Evolutionary conservation across 2,797 vertebrate genomes (phyloP).

Genomic region (Nannoperca australis): DNA sequence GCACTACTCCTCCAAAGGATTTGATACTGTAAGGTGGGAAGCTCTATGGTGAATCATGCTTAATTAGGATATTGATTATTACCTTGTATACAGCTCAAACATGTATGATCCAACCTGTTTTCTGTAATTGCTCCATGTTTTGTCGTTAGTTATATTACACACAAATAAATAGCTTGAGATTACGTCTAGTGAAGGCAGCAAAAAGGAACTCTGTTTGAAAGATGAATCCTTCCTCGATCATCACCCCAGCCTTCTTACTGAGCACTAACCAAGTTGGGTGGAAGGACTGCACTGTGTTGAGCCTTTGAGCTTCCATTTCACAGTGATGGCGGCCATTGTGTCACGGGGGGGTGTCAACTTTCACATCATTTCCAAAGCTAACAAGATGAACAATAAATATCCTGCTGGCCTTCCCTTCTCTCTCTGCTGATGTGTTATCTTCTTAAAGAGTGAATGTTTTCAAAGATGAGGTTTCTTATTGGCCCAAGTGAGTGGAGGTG

Average conservation of each 20-base stretch:
- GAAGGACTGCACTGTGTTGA: neutral
- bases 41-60: too few species aligned
- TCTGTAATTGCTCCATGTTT: neutral
- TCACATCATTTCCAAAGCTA: neutral
- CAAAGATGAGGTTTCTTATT: neutral
- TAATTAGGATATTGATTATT: neutral
- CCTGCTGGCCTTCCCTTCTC: neutral
- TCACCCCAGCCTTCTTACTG: neutral
- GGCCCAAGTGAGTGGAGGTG: neutral
- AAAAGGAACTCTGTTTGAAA: neutral
- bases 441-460: neutral
- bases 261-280: neutral
- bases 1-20: too few species aligned
- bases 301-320: neutral
- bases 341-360: neutral
- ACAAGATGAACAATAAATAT: neutral
- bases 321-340: neutral
- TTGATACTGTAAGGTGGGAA: too few species aligned
- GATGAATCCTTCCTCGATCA: neutral
- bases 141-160: neutral
- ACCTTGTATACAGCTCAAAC: neutral
- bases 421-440: neutral
- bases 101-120: neutral
- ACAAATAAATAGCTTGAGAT: neutral
- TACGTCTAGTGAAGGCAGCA: neutral